A percentile compares a stretch with the other conserved stretches of the same genome.
Evolutionary conservation across 23 tunicate species (phyloP).

Genomic region (Clavelina lepadiformis): DNA sequence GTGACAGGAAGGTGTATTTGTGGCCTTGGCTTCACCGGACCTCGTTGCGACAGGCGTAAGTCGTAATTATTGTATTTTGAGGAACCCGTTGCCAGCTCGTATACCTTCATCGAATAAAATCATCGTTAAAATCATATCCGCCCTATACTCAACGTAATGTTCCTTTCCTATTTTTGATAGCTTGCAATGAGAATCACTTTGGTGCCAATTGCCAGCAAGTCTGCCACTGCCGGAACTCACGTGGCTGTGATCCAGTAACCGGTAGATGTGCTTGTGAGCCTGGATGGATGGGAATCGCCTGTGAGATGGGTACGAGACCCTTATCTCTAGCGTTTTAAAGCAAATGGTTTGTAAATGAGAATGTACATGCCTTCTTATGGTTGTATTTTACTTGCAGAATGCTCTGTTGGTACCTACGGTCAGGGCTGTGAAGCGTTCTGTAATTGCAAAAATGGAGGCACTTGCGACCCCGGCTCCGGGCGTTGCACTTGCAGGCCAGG

Average conservation of each 20-base stretch:
- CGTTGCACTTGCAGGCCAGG: slow-evolving; percentile 78
- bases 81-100: too few species aligned
- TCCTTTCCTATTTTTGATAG: not conserved
- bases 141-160: not conserved
- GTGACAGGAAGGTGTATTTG: slow-evolving; percentile 92
- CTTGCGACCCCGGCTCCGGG: slow-evolving; percentile 74
- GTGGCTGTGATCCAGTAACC: slow-evolving; percentile 81
- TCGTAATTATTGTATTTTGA: not conserved
- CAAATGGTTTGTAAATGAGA: not conserved
- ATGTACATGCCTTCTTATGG: not conserved
- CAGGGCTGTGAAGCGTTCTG: slow-evolving; percentile 72
- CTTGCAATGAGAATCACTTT: slow-evolving; percentile 55
- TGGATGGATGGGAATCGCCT: slow-evolving; percentile 89
- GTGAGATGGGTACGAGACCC: slow-evolving; percentile 67
- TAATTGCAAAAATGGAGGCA: slow-evolving; percentile 83
- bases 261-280: slow-evolving; percentile 88
- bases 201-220: slow-evolving; percentile 74
- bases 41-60: slow-evolving; percentile 76
- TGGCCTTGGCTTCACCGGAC: slow-evolving; percentile 77
- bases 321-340: not conserved
- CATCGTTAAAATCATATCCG: not conserved
- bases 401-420: slow-evolving; percentile 82
- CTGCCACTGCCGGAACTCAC: slow-evolving; percentile 82
- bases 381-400: slow-evolving; percentile 14
- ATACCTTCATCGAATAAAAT: not conserved